Base-by-base conservation (phyloP, 2,113 vertebrate species). In the Pipa parva region DNA sequence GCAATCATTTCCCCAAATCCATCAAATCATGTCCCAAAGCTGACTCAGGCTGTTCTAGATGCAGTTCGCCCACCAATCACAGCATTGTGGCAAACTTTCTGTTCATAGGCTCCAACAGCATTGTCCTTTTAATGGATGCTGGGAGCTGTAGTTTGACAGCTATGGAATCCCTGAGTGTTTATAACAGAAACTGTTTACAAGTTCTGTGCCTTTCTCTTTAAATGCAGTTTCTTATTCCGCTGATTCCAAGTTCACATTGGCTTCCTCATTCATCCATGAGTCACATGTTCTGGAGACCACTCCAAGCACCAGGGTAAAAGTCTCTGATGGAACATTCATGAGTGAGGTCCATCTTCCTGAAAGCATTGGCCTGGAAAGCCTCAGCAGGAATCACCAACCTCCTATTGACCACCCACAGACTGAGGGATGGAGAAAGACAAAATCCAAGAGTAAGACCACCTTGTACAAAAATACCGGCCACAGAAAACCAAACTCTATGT, bases 401-500 rank as follows among this genome's bases (percentile, higher is more conserved):
- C 24, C 24, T 0, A 0, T 13, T 0, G 1, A 1, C 20, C 59
- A 1, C 26, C 67, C 28, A 26, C 9, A 15, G 39, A 54, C 54
- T 7, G 17, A 17, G 3, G 20, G 9, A 5, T 5, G 2, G 0
- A 8, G 56, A 0, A 61, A 73, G 25, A 78, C 60, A 22, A 81
- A 66, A 73, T 79, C 73, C 49, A 59, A 2, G 1, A 5, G 42
- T 3, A 70, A 77, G 5, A 3, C 55, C 3, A 28, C 72, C 2
- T 68, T 76, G 22, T 80, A 83, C 1, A 85, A 83, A 69, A 77
- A 77, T 56, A 83, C 80, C 0, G 82, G 76, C 39, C 71, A 59
- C 61, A 73, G 78, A 64, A 84, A 84, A 25, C 63, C 7, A 3
- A 36, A 13, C 7, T 33, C 0, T 4, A n/a, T n/a, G 4, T 21